Percentiles rank a stretch among this genome's conserved stretches.
phyloP scores from a whole-genome alignment of 2,797 vertebrate species.

The Phrynocephalus vlangalii region DNA sequence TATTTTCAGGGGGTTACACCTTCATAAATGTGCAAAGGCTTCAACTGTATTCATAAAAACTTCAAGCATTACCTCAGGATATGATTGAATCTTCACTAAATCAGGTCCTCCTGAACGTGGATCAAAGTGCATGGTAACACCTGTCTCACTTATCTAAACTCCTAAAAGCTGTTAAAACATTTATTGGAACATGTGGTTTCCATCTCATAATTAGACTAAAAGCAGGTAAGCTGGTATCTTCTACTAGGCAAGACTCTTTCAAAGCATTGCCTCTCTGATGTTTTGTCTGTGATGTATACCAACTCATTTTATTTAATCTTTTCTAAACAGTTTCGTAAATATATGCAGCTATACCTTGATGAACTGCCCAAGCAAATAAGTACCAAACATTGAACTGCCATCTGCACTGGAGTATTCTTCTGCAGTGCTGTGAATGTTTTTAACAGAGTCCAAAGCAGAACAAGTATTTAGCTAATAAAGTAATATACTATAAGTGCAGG shows the following conservation, averaged over 20 bases:
- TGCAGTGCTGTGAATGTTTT: slow-evolving; percentile 10
- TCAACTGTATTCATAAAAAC: no score
- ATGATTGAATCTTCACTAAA: not conserved
- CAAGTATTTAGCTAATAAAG: slow-evolving; percentile 33
- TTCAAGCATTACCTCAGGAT: not conserved
- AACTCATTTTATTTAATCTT: not conserved
- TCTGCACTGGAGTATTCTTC: not conserved
- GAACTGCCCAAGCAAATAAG: not conserved
- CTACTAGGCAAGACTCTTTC: not conserved
- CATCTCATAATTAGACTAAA: not conserved
- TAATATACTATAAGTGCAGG: slow-evolving; percentile 74
- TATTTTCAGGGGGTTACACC: not conserved
- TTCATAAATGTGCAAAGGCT: not conserved
- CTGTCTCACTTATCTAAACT: not conserved
- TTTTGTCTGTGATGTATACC: not conserved
- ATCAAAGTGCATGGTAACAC: not conserved
- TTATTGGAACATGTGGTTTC: not conserved
- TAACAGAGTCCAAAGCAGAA: slow-evolving; percentile 65
- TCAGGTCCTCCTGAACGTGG: not conserved
- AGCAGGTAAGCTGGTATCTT: not conserved
- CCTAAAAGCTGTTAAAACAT: not conserved
- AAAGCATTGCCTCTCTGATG: not conserved
- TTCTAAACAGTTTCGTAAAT: not conserved
- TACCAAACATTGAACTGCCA: not conserved
- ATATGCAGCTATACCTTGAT: not conserved